Evolutionary conservation across 2,888 invertebrate species (phyloP).

Genomic region (Mesochorus sp.): DNA sequence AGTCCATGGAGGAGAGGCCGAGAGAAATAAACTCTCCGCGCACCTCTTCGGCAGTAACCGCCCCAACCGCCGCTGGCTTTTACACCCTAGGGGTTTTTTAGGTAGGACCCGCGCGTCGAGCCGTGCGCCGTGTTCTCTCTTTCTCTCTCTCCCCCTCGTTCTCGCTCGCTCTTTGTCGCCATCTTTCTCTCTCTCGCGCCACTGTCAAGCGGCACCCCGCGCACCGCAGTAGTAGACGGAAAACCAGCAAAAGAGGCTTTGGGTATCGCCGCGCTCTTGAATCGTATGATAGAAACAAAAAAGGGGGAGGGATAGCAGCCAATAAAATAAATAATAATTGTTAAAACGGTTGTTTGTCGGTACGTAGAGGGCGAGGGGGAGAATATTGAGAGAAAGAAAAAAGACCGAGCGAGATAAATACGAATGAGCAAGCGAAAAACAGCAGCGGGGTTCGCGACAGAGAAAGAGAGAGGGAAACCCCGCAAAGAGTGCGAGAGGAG

Average conservation of each 20-base stretch:
- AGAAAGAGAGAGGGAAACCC: constrained; percentile 21
- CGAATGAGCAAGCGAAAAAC: constrained; percentile 50
- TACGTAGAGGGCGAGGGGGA: neutral
- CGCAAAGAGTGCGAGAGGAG: neutral
- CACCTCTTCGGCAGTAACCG: neutral
- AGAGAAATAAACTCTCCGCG: constrained; percentile 13
- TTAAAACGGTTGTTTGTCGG: neutral
- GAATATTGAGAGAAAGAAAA: constrained; percentile 23
- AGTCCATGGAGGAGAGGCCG: constrained; percentile 8
- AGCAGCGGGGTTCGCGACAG: constrained; percentile 31
- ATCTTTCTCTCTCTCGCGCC: constrained; percentile 17
- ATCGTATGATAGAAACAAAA: constrained; percentile 11
- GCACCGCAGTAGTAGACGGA: constrained; percentile 35
- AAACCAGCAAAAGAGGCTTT: constrained; percentile 32
- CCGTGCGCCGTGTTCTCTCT: constrained; percentile 43
- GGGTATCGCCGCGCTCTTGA: constrained; percentile 7
- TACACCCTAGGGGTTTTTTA: constrained; percentile 45
- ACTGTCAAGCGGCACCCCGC: constrained; percentile 55
- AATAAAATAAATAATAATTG: constrained; percentile 3
- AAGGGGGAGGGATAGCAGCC: neutral
- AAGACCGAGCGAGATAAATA: constrained; percentile 13
- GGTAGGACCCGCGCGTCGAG: constrained; percentile 56
- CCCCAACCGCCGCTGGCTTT: constrained; percentile 32
- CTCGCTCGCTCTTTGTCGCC: neutral
- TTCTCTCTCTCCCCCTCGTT: neutral